Conservation (phyloP, 2,888 invertebrate species). For the Eustalomyia histrio region DNA sequence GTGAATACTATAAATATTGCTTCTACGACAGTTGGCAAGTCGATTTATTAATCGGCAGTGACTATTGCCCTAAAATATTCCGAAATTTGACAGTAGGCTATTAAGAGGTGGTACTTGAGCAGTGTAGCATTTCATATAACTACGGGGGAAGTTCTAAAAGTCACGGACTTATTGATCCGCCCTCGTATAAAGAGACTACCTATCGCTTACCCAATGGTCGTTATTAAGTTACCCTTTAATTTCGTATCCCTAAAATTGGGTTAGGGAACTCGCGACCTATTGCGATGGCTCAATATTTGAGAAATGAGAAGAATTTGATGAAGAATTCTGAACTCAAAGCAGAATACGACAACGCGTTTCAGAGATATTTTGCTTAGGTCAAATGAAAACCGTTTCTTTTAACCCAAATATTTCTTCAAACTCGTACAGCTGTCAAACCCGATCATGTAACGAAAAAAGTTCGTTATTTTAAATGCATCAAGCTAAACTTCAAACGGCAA, state of each 20-base stretch:
- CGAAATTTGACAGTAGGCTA: too few relatives aligned
- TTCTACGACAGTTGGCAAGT: too few relatives aligned
- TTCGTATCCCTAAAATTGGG: not conserved
- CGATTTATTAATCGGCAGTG: not conserved
- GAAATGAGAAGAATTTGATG: conserved; percentile 1
- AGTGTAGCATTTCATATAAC: too few relatives aligned
- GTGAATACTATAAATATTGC: too few relatives aligned
- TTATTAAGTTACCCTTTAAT: too few relatives aligned
- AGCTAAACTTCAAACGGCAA: conserved; percentile 2
- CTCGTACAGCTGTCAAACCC: conserved; percentile 8
- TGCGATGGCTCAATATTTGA: conserved; percentile 6
- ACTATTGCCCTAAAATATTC: not conserved
- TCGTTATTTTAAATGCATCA: conserved; percentile 24
- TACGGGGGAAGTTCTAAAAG: too few relatives aligned
- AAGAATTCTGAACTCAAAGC: not conserved
- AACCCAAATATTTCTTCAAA: too few relatives aligned
- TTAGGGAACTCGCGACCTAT: not conserved
- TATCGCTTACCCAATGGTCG: not conserved
- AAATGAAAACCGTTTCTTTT: conserved; percentile 10
- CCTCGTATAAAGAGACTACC: not conserved
- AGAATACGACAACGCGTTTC: not conserved
- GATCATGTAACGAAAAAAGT: too few relatives aligned
- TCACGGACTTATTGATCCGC: too few relatives aligned
- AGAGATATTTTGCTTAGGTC: conserved; percentile 9
- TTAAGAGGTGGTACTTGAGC: not conserved